Conservation (phyloP, 1,140 invertebrate genomes). For the Laupala kohalensis region DNA sequence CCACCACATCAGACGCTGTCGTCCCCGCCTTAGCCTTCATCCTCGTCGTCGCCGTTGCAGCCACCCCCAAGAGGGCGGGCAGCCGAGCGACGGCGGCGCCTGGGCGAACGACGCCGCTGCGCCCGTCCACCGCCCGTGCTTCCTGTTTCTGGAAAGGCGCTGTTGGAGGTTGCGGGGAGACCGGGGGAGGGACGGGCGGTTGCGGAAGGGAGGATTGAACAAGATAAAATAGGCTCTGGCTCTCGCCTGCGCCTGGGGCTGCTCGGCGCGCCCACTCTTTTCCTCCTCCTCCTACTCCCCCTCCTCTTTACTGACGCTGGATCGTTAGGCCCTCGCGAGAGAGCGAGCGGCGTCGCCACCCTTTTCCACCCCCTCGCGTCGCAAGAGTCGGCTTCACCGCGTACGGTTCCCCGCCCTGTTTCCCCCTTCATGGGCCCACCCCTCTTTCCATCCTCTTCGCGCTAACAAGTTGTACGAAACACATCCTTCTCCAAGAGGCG, state of each 20-base stretch:
- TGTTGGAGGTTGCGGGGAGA: too few species aligned
- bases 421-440: constrained; percentile 3
- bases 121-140: background rate
- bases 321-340: constrained; percentile 4
- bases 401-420: background rate
- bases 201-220: background rate
- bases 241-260: background rate
- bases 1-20: too few species aligned
- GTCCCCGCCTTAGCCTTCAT: too few species aligned
- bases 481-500: background rate
- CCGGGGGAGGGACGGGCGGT: background rate
- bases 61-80: background rate
- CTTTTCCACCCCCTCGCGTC: constrained; percentile 12
- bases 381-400: too few species aligned
- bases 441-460: constrained; percentile 6
- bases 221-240: background rate
- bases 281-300: background rate
- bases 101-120: background rate
- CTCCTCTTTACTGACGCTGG: background rate
- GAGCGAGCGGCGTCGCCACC: constrained; percentile 14
- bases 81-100: background rate
- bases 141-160: constrained; percentile 2
- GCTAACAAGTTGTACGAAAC: background rate
- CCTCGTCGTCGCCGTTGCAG: background rate
- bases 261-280: background rate